A percentile compares a stretch with the other conserved stretches of the same genome.
Evolutionary conservation across 1,140 invertebrate genomes (phyloP).

Genomic region (Drosophila biarmipes): DNA sequence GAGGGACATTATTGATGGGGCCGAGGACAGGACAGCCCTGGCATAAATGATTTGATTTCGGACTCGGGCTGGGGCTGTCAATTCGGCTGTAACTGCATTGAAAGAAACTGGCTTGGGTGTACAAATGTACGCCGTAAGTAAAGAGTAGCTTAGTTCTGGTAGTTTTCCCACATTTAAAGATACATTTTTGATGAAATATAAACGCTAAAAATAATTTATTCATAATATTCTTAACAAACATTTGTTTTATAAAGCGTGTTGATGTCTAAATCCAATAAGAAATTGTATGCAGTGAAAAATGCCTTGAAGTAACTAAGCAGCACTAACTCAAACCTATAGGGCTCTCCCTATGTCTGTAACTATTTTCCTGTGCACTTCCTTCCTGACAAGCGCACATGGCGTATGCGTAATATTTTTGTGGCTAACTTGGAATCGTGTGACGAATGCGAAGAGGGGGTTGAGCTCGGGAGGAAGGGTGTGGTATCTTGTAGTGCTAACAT

Average conservation of each 20-base stretch:
- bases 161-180: too few relatives aligned
- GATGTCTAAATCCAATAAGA: too few relatives aligned
- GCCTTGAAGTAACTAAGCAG: too few relatives aligned
- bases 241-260: too few relatives aligned
- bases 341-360: neutral
- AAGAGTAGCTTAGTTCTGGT: too few relatives aligned
- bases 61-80: constrained; percentile 31
- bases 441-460: neutral
- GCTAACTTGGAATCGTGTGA: neutral
- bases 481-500: constrained; percentile 60
- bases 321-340: neutral
- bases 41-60: constrained; percentile 80
- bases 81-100: constrained; percentile 7
- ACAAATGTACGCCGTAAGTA: neutral
- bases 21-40: constrained; percentile 43
- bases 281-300: neutral
- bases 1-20: constrained; percentile 73
- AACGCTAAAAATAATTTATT: too few relatives aligned
- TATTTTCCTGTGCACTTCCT: constrained; percentile 4
- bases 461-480: constrained; percentile 11
- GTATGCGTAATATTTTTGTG: constrained; percentile 42
- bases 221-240: too few relatives aligned
- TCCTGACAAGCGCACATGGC: constrained; percentile 22
- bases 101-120: neutral
- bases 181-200: too few relatives aligned